These are phyloP conservation scores for Kryptopterus vitreolus DNA, from an alignment of 2,797 vertebrate genomes.

Conservation along the genomic window DNA sequence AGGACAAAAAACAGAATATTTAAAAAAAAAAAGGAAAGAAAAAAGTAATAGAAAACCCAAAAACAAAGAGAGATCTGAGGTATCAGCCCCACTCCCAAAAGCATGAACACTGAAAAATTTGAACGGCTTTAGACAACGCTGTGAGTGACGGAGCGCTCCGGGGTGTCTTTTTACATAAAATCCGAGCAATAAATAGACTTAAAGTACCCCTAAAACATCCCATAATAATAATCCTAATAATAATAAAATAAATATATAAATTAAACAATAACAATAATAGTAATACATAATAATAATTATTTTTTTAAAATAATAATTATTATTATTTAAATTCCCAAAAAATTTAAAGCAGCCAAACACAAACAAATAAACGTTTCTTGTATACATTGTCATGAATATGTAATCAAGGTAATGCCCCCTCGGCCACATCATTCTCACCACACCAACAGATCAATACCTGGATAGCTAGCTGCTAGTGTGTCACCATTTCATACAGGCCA, in stretches of 20 bases:
- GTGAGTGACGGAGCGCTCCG: constrained; percentile 50
- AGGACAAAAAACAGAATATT: constrained; percentile 87
- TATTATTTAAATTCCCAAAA: not conserved
- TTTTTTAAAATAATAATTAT: not conserved
- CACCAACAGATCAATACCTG: not conserved
- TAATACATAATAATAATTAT: too few relatives aligned
- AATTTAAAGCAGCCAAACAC: not conserved
- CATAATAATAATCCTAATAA: not conserved
- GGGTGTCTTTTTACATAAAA: not conserved
- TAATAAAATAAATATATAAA: too few relatives aligned
- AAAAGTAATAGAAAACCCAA: constrained; percentile 64
- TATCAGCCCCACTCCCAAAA: constrained; percentile 77
- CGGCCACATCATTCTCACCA: not conserved
- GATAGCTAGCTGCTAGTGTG: not conserved
- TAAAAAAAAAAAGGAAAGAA: constrained; percentile 65
- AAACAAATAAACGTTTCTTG: not conserved
- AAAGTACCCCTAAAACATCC: not conserved
- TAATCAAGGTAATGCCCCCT: not conserved
- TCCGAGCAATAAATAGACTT: not conserved
- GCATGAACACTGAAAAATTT: constrained; percentile 78
- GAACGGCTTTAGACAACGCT: constrained; percentile 61
- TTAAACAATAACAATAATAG: too few relatives aligned
- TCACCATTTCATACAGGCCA: not conserved
- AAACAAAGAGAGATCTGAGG: constrained; percentile 53
- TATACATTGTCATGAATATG: not conserved